These are phyloP conservation scores for Adineta ricciae DNA, from an alignment of 2,888 invertebrate genomes.

Conservation along the genomic window DNA sequence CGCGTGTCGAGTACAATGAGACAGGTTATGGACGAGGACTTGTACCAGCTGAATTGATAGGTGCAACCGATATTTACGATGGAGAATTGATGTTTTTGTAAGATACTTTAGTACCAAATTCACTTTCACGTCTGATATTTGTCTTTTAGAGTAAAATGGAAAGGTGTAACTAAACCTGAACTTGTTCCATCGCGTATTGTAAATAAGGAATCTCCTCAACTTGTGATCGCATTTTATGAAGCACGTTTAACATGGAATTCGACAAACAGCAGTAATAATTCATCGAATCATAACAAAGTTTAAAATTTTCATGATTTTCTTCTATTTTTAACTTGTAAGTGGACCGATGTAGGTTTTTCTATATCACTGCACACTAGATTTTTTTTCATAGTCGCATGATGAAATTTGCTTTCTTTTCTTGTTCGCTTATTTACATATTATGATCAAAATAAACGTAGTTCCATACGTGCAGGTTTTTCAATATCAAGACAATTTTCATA, in stretches of 20 bases:
- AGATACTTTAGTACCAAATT: background rate
- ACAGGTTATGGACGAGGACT: background rate
- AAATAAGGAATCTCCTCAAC: background rate
- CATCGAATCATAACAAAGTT: background rate
- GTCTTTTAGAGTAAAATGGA: background rate
- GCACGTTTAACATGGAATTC: background rate
- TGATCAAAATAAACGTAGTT: background rate
- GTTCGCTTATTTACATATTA: background rate
- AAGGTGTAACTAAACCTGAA: background rate
- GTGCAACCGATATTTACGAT: background rate
- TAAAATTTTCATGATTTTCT: background rate
- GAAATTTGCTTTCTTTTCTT: background rate
- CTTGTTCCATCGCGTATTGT: background rate
- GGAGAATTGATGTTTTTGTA: slow-evolving; percentile 4
- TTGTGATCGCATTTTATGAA: background rate
- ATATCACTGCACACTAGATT: too few relatives aligned
- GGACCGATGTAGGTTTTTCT: too few relatives aligned
- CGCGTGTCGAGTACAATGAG: background rate
- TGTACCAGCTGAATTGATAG: background rate
- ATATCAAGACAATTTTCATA: too few relatives aligned
- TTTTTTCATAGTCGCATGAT: too few relatives aligned
- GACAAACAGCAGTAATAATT: background rate
- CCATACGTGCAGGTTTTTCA: too few relatives aligned
- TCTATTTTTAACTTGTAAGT: background rate
- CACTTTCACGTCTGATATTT: background rate